Evolutionary conservation across 2,888 invertebrate species (phyloP).

Genomic region (Tiphia femorata): DNA sequence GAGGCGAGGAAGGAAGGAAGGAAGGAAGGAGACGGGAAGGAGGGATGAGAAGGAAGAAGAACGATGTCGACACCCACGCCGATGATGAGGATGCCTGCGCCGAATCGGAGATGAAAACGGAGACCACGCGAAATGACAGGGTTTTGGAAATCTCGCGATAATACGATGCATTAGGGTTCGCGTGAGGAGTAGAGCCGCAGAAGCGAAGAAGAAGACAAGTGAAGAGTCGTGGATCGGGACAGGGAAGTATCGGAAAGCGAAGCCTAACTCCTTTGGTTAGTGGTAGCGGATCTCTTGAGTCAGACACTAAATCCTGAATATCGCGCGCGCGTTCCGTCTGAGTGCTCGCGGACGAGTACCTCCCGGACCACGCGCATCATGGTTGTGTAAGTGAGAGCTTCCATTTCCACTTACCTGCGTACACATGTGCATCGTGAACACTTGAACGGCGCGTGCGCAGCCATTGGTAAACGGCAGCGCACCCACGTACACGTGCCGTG

Average conservation of each 20-base stretch:
- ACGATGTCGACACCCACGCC: not conserved
- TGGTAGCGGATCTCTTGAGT: conserved; percentile 23
- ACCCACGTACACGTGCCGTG: no score
- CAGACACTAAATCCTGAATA: conserved; percentile 33
- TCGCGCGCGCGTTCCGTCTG: conserved; percentile 22
- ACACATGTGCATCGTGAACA: no score
- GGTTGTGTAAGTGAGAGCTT: not conserved
- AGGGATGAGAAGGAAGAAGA: not conserved
- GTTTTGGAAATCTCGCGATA: no score
- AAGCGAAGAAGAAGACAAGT: not conserved
- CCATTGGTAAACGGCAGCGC: no score
- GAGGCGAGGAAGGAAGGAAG: conserved; percentile 10
- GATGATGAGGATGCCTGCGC: not conserved
- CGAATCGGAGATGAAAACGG: not conserved
- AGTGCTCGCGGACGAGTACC: conserved; percentile 14
- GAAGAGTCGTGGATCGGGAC: no score
- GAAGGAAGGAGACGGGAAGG: not conserved
- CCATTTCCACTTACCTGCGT: no score
- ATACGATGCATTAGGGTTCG: not conserved
- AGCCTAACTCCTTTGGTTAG: conserved; percentile 3
- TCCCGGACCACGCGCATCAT: not conserved
- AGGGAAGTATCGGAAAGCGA: not conserved
- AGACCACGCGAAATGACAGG: not conserved
- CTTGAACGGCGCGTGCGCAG: no score
- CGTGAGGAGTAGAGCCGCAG: not conserved